Evolutionary conservation across 2,797 vertebrate genomes (phyloP).

Genomic region (Ataeniobius toweri): DNA sequence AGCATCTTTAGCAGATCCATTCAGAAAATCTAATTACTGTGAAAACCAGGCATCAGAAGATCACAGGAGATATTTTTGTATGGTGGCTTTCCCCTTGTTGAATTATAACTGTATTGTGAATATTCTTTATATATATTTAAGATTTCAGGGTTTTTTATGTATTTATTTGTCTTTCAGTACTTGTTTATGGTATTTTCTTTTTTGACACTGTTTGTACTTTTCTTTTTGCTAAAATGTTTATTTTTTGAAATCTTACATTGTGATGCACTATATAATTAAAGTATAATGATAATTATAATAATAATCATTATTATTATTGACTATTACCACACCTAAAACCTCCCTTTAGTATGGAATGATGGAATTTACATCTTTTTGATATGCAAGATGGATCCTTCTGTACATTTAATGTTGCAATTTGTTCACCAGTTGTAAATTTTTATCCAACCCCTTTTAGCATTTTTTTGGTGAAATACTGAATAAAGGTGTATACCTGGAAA

Average conservation of each 20-base stretch:
- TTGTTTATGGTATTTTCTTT: too few species aligned
- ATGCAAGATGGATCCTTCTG: not conserved
- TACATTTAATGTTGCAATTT: not conserved
- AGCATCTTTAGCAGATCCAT: constrained; percentile 1
- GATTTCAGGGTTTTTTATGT: not conserved
- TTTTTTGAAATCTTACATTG: too few species aligned
- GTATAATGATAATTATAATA: not conserved
- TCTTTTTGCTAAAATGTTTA: too few species aligned
- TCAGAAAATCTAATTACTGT: not conserved
- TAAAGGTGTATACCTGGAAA: not conserved
- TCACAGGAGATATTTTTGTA: not conserved
- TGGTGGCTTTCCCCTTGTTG: not conserved
- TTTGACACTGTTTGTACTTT: too few species aligned
- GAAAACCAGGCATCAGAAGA: not conserved
- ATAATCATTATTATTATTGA: not conserved
- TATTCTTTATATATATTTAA: not conserved
- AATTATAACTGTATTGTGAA: not conserved
- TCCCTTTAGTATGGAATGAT: not conserved
- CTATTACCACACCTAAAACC: not conserved
- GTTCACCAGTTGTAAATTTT: not conserved
- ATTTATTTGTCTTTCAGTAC: too few species aligned
- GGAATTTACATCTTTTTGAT: not conserved
- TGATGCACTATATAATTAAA: not conserved
- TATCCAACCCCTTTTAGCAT: not conserved
- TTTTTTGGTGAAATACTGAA: not conserved